Conservation (phyloP, 2,888 invertebrate species). For the Laothoe populi region DNA sequence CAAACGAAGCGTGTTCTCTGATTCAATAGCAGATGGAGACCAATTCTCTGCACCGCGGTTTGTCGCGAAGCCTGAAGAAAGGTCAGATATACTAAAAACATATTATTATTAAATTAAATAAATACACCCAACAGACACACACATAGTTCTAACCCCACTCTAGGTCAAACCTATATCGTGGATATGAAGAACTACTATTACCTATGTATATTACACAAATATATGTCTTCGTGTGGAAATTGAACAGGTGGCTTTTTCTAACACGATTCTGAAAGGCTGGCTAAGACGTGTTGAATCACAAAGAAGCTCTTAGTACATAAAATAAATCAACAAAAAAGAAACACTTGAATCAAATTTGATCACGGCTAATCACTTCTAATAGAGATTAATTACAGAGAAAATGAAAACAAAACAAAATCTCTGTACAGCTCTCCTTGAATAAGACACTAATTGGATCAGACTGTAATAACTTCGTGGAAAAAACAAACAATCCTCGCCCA, state of each 20-base stretch:
- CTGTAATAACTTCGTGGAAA: background rate
- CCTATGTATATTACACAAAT: too few species aligned
- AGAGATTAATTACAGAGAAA: background rate
- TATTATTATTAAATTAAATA: too few species aligned
- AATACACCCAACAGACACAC: too few species aligned
- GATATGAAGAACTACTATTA: too few species aligned
- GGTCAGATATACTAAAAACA: constrained; percentile 47
- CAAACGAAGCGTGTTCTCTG: constrained; percentile 71
- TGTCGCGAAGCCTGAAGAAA: constrained; percentile 61
- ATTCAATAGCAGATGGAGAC: constrained; percentile 54
- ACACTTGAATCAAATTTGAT: background rate
- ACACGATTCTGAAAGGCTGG: too few species aligned
- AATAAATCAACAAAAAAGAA: background rate
- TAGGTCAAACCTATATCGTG: too few species aligned
- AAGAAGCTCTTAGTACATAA: too few species aligned
- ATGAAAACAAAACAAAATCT: background rate
- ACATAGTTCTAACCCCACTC: too few species aligned
- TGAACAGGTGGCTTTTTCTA: too few species aligned
- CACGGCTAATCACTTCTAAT: background rate
- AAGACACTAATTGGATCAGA: constrained; percentile 4
- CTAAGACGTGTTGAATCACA: too few species aligned
- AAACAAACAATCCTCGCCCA: background rate
- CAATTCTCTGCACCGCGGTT: constrained; percentile 56
- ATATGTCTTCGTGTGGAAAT: too few species aligned
- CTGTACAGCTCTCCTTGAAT: background rate